These are phyloP conservation scores for Protobothrops flavoviridis DNA, from an alignment of 2,113 vertebrate species.

Conservation along the genomic window DNA sequence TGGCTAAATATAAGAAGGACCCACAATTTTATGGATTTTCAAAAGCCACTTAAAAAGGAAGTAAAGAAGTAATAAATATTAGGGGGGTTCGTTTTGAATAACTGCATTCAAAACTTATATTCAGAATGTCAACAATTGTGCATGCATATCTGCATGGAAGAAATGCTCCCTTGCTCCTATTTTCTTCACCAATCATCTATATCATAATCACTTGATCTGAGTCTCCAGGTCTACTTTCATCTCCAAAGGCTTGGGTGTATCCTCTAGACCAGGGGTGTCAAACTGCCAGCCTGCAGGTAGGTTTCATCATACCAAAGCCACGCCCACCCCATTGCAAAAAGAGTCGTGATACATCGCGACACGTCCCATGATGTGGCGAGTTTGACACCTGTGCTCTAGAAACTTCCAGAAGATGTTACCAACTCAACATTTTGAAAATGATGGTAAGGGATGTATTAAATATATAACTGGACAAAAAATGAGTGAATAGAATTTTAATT, in stretches of 20 bases:
- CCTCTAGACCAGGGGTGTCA: not conserved
- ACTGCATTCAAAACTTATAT: not conserved
- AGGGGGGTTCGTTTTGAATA: not conserved
- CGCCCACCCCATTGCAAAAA: no score
- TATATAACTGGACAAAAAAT: not conserved
- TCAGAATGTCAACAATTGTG: not conserved
- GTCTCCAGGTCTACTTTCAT: not conserved
- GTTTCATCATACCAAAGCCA: no score
- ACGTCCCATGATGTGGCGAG: no score
- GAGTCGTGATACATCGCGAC: fast-evolving
- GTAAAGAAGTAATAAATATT: not conserved
- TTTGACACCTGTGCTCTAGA: not conserved
- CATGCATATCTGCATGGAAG: not conserved
- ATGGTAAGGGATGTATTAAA: not conserved
- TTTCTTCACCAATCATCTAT: not conserved
- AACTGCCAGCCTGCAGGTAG: no score
- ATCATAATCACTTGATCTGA: not conserved
- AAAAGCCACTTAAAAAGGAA: not conserved
- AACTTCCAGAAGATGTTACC: not conserved
- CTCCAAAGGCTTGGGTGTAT: not conserved
- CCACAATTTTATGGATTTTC: not conserved
- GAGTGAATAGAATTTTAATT: not conserved
- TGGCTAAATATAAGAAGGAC: not conserved
- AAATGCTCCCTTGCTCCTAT: not conserved
- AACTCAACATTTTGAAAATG: not conserved